Base-by-base conservation (phyloP, 2,888 invertebrate genomes). In the Papilio elwesi region DNA sequence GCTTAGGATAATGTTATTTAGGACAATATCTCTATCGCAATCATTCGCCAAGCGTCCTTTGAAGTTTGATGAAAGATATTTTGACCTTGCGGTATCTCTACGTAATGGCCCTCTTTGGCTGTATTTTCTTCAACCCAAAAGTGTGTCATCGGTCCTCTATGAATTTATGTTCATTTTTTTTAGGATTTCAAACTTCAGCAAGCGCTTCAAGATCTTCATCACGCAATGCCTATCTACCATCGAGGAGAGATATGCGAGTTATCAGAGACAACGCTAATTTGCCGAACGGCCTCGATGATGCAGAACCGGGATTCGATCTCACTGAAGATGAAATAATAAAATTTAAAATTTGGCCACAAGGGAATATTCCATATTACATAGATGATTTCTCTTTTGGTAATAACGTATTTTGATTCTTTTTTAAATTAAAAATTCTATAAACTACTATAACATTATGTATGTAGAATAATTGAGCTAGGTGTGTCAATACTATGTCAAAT, bases 351-450 rank as follows among this genome's bases (percentile, higher is more conserved):
- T 93, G 92, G 92, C 82, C 81, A 0, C 75, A 79, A 62, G 93
- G 88, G 47, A 72, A 82, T 0, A 83, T 92, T 72, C 90, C 90
- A 0, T 93, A 88, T 75, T 90, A 83, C 72, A 91, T 92, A 43
- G 92, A 93, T 75, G 81, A 83, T 0, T 74, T 80, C 49, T 91
- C 92, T 6, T 92, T 84, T 74, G 92, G 92, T 92, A 81, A 77
- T 48, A 26, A 67, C 26, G 26, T 68, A 6, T 38, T 52, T 15
- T 63, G 6, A 0, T 10, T 57, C 36, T 57, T 38, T 16, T 57
- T 53, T 49, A 49, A 6, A 49, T 49, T 43, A 43, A n/a, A n/a
- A n/a, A n/a, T n/a, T n/a, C n/a, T n/a, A n/a, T n/a, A n/a, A n/a
- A n/a, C n/a, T n/a, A n/a, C n/a, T n/a, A n/a, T n/a, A n/a, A n/a